These are phyloP conservation scores for Nymphalis polychloros DNA, from an alignment of 2,888 invertebrate genomes.

Conservation along the genomic window DNA sequence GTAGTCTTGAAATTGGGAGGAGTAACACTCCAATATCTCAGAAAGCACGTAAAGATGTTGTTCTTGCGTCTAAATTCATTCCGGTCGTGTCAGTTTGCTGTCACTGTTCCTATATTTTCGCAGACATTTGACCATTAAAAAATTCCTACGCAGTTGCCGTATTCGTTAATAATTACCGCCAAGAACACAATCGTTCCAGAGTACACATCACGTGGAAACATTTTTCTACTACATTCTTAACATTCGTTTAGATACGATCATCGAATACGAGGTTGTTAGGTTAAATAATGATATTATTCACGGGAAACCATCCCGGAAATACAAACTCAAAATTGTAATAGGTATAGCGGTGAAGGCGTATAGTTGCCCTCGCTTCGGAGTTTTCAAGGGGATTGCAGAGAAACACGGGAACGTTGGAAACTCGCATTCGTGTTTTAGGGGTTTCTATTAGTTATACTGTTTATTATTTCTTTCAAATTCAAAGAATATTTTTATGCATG, in stretches of 20 bases:
- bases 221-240: background rate
- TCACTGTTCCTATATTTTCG: too few species aligned
- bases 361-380: conserved; percentile 9
- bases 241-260: background rate
- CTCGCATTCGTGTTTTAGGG: background rate
- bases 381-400: conserved; percentile 3
- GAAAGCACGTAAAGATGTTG: too few species aligned
- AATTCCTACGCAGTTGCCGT: too few species aligned
- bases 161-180: background rate
- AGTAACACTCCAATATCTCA: too few species aligned
- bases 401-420: conserved; percentile 1
- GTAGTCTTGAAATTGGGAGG: too few species aligned
- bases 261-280: background rate
- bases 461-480: background rate
- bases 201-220: background rate
- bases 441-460: too few species aligned
- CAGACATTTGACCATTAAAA: too few species aligned
- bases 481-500: too few species aligned
- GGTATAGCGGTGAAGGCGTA: background rate
- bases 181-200: too few species aligned
- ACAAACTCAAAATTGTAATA: conserved; percentile 9
- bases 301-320: background rate
- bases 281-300: background rate
- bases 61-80: too few species aligned
- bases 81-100: too few species aligned